Conservation (phyloP, 2,797 vertebrate species). For the Rhabdophis nuchalis region DNA sequence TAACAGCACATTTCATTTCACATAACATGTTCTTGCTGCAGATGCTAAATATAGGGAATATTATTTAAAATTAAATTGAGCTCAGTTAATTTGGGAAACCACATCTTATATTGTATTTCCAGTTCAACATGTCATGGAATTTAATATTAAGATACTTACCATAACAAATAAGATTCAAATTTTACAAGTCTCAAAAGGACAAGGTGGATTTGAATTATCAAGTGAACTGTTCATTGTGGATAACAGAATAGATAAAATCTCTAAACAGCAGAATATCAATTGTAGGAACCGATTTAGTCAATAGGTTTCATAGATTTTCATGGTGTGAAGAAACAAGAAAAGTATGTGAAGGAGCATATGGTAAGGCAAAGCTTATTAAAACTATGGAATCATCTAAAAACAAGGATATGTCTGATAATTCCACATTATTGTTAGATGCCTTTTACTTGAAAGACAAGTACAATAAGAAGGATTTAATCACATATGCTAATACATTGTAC, state of each 20-base stretch:
- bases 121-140: slow-evolving; percentile 43
- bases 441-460: not conserved
- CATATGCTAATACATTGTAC: not conserved
- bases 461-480: not conserved
- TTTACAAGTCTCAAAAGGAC: not conserved
- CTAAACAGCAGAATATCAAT: not conserved
- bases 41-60: slow-evolving; percentile 52
- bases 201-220: not conserved
- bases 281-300: not conserved
- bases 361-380: not conserved
- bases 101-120: slow-evolving; percentile 45
- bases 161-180: slow-evolving; percentile 12
- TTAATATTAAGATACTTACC: slow-evolving; percentile 46
- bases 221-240: not conserved
- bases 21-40: slow-evolving; percentile 48
- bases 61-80: slow-evolving; percentile 48
- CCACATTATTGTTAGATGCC: not conserved
- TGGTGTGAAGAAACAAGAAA: not conserved
- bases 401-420: not conserved
- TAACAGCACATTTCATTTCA: slow-evolving; percentile 41
- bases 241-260: not conserved
- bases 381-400: not conserved
- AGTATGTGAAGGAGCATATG: not conserved
- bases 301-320: not conserved
- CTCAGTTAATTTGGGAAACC: slow-evolving; percentile 59